Percentiles rank a stretch among this genome's conserved stretches.
These are phyloP conservation scores for Oryzias sinensis DNA, from an alignment of 2,797 vertebrate genomes.

Conservation along the genomic window DNA sequence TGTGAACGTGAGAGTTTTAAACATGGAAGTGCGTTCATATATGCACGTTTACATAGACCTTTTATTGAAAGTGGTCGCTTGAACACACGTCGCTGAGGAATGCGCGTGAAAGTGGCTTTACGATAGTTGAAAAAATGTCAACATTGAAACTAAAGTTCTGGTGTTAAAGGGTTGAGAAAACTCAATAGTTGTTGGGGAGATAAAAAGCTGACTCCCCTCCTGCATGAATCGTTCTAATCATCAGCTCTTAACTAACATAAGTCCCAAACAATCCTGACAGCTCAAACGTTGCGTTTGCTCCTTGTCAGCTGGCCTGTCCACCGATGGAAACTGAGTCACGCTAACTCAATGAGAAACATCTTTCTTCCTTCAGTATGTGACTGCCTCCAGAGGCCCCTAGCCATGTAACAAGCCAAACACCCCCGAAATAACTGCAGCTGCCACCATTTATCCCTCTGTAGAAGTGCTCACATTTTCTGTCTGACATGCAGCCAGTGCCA, in stretches of 20 bases:
- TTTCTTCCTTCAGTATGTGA: constrained; percentile 16
- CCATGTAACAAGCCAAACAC: constrained; percentile 58
- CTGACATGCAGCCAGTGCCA: constrained; percentile 15
- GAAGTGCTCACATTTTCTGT: constrained; percentile 34
- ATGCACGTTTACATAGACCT: too few species aligned
- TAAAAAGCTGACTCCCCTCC: too few species aligned
- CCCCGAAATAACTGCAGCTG: constrained; percentile 79
- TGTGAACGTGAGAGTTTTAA: too few species aligned
- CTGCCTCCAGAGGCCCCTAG: constrained; percentile 48
- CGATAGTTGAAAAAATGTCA: too few species aligned
- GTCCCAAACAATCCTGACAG: constrained; percentile 4
- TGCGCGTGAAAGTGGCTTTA: too few species aligned
- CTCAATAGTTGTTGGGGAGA: too few species aligned
- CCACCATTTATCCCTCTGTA: constrained; percentile 51
- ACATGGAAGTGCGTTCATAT: too few species aligned
- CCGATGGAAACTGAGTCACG: constrained; percentile 7
- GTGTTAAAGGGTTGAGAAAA: too few species aligned
- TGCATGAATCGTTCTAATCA: background rate
- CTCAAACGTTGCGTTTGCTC: background rate
- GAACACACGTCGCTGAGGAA: too few species aligned
- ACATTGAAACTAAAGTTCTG: too few species aligned
- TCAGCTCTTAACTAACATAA: constrained; percentile 17
- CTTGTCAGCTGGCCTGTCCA: constrained; percentile 11
- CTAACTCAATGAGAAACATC: constrained; percentile 10
- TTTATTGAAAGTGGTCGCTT: too few species aligned